Percentiles rank a stretch among this genome's conserved stretches.
Conservation (phyloP, 92 coral and sea anemone species). For the Hydrozoanthus gracilis region DNA sequence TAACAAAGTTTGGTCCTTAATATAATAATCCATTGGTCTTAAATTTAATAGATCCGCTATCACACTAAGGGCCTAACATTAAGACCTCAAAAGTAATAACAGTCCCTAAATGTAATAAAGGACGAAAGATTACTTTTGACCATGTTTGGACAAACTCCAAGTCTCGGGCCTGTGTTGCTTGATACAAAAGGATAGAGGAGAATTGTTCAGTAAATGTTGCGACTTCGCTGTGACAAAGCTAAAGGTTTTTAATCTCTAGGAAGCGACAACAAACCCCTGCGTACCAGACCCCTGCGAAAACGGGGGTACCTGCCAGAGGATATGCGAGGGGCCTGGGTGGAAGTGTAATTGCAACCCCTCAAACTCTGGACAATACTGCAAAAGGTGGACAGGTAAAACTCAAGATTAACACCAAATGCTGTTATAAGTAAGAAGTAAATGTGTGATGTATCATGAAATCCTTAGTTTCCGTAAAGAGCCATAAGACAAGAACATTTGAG, state of each 20-base stretch:
- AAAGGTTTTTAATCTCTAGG: not conserved
- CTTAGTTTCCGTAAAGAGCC: no score
- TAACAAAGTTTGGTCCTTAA: no score
- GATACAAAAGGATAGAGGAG: no score
- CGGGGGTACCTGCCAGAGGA: slow-evolving; percentile 7
- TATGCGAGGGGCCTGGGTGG: not conserved
- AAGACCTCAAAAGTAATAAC: no score
- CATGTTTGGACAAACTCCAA: not conserved
- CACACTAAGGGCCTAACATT: no score
- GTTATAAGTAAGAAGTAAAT: no score
- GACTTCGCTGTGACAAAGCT: not conserved
- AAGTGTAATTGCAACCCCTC: slow-evolving; percentile 1
- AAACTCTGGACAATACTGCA: not conserved
- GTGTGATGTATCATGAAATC: no score
- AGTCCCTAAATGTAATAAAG: not conserved
- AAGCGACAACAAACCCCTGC: not conserved
- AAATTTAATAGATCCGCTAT: no score
- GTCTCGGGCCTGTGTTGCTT: no score
- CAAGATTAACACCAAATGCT: not conserved
- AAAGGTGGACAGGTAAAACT: not conserved
- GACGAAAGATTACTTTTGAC: not conserved
- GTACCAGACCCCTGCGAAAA: not conserved
- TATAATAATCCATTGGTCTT: no score
- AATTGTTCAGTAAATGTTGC: no score
- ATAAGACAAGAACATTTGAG: no score